A percentile compares a stretch with the other conserved stretches of the same genome.
Conservation (phyloP, 2,888 invertebrate genomes). For the Andrena chrysosceles region DNA sequence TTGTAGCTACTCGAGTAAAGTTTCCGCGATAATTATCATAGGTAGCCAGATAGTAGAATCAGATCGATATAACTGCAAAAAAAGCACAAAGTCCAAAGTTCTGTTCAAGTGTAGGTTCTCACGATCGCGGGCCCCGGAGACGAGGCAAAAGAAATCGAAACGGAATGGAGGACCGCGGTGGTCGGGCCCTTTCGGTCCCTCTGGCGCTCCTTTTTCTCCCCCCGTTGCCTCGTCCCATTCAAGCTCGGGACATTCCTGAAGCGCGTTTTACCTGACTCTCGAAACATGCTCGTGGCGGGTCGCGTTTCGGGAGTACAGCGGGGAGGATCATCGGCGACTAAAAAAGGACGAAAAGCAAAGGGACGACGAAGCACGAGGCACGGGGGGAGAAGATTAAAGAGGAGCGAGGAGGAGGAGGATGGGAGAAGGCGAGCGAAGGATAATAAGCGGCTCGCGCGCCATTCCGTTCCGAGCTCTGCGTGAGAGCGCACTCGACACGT, state of each 20-base stretch:
- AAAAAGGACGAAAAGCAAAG: neutral
- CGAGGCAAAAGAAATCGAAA: slow-evolving; percentile 50
- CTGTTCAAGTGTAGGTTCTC: slow-evolving; percentile 39
- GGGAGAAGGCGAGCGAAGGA: slow-evolving; percentile 20
- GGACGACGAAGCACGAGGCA: neutral
- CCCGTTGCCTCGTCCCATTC: neutral
- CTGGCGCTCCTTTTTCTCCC: slow-evolving; percentile 29
- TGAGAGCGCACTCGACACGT: slow-evolving; percentile 23
- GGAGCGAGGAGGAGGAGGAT: neutral
- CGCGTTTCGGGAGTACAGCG: slow-evolving; percentile 45
- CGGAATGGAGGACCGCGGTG: slow-evolving; percentile 46
- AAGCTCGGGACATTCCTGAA: slow-evolving; percentile 37
- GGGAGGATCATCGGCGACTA: neutral
- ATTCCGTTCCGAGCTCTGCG: slow-evolving; percentile 21
- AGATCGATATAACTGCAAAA: neutral
- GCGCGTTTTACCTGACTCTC: slow-evolving; percentile 61
- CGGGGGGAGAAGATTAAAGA: neutral
- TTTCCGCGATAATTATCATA: neutral
- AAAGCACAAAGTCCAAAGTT: neutral
- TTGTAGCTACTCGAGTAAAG: too few relatives aligned
- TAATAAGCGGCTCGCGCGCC: slow-evolving; percentile 33
- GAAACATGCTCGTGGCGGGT: slow-evolving; percentile 41
- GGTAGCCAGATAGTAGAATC: neutral
- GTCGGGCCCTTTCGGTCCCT: slow-evolving; percentile 32
- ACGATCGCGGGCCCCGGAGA: slow-evolving; percentile 38